These are phyloP conservation scores for Eugnorisma glareosa DNA, from an alignment of 2,888 invertebrate genomes.

Conservation along the genomic window DNA sequence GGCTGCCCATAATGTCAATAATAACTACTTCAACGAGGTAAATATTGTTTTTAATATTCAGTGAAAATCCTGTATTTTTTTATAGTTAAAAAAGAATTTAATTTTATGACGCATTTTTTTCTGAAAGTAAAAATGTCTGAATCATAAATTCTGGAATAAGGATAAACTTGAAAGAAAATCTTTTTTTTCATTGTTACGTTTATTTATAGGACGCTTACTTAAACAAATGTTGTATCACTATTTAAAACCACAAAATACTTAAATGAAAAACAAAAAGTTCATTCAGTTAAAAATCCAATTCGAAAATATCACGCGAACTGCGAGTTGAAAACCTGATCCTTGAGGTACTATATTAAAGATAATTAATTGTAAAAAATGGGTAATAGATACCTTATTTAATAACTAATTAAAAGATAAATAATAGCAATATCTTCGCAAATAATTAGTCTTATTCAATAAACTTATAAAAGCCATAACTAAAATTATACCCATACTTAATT, in stretches of 20 bases:
- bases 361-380: background rate
- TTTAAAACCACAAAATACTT: background rate
- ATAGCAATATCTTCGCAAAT: constrained; percentile 18
- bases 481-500: constrained; percentile 49
- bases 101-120: background rate
- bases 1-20: constrained; percentile 84
- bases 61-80: background rate
- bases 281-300: constrained; percentile 7
- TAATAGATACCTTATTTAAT: background rate
- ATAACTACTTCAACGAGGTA: constrained; percentile 89
- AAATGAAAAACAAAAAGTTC: background rate
- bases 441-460: constrained; percentile 43
- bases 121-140: background rate
- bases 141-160: too few relatives aligned
- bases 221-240: background rate
- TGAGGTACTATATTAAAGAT: background rate
- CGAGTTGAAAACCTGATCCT: background rate
- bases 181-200: background rate
- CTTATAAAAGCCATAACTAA: constrained; percentile 17
- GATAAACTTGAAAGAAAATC: background rate
- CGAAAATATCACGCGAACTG: background rate
- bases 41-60: constrained; percentile 54
- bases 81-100: too few relatives aligned
- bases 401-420: constrained; percentile 18
- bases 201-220: background rate